Evolutionary conservation across 1,140 invertebrate species (phyloP), one percentile per base, ranked within the genome.

Genomic region (Vanessa tameamea): DNA sequence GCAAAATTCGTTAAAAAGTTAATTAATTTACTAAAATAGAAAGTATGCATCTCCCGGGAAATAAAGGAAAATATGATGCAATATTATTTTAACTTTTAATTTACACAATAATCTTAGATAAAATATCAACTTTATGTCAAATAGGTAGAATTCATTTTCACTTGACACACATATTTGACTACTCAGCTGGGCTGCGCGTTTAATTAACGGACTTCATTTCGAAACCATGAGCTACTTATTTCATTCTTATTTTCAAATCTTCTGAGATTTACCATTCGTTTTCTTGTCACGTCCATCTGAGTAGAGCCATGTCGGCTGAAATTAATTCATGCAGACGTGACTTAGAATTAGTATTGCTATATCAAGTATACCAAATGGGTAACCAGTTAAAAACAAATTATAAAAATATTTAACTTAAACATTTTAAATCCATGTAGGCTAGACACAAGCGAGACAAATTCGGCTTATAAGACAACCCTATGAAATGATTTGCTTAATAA

Each of bases 191-290:
- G 50, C 43, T 11, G 64, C 11, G 47, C 16, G 63, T 66, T 72
- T 72, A 53, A 72, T 72, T 72, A 66, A 72, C 50, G 47, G 47
- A 73, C 55, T 51, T 67, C 64, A 61, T 61, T 67, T 73, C 20
- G 47, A 50, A 73, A 68, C 51, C 47, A 73, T 72, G 31, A 64
- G 47, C 55, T 57, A 64, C 43, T 55, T 72, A 67, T 61, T 59
- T 72, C 64, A 61, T 66, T 72, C 64, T 67, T 69, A 69, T 68
- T 73, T 73, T 73, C 57, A 64, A 69, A 63, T 69, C 51, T 43
- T 69, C 65, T 37, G 47, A 47, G 55, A 64, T 73, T 73, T 37
- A n/a, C 12, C 48, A 53, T 73, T 73, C 26, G 48, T 73, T 68
- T 73, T 73, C 72, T 5, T 26, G 65, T 68, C 72, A 73, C 72